phyloP scores from a whole-genome alignment of 2,888 invertebrate genomes.

The Cephus pygmeus region DNA sequence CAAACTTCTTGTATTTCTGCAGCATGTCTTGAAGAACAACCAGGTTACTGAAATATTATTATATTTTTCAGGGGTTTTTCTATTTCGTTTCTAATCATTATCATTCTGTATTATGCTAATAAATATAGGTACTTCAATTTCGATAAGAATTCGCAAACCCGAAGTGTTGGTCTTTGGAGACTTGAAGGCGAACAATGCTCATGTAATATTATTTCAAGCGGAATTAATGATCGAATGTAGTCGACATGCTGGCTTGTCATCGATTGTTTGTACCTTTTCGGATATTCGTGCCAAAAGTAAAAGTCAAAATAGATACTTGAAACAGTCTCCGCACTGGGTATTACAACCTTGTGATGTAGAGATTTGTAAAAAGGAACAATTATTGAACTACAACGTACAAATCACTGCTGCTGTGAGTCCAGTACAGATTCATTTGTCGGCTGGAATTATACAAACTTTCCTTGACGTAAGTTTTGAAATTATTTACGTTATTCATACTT shows the following conservation, averaged over 20 bases:
- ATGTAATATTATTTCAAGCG: slow-evolving; percentile 75
- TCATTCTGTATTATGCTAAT: not conserved
- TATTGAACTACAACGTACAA: slow-evolving; percentile 75
- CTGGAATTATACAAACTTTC: slow-evolving; percentile 79
- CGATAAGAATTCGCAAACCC: slow-evolving; percentile 80
- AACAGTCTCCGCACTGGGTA: slow-evolving; percentile 69
- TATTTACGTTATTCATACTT: too few species aligned
- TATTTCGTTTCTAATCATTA: not conserved
- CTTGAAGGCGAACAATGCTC: slow-evolving; percentile 72
- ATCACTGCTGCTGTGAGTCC: slow-evolving; percentile 75
- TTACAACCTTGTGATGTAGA: slow-evolving; percentile 79
- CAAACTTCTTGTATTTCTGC: too few species aligned
- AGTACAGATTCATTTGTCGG: slow-evolving; percentile 78
- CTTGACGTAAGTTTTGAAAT: slow-evolving; percentile 65
- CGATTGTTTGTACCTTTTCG: slow-evolving; percentile 72
- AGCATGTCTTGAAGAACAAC: slow-evolving; percentile 36
- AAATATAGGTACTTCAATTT: slow-evolving; percentile 73
- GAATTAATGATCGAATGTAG: slow-evolving; percentile 80
- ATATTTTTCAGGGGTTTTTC: not conserved
- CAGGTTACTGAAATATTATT: slow-evolving; percentile 21
- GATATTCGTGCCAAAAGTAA: slow-evolving; percentile 75
- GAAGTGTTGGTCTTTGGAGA: slow-evolving; percentile 82
- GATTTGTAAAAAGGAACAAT: slow-evolving; percentile 73
- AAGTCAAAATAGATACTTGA: slow-evolving; percentile 69
- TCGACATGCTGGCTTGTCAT: slow-evolving; percentile 73